Percentiles rank a stretch among this genome's conserved stretches.
Evolutionary conservation across 1,140 invertebrate species (phyloP).

Genomic region (Globodera rostochiensis): DNA sequence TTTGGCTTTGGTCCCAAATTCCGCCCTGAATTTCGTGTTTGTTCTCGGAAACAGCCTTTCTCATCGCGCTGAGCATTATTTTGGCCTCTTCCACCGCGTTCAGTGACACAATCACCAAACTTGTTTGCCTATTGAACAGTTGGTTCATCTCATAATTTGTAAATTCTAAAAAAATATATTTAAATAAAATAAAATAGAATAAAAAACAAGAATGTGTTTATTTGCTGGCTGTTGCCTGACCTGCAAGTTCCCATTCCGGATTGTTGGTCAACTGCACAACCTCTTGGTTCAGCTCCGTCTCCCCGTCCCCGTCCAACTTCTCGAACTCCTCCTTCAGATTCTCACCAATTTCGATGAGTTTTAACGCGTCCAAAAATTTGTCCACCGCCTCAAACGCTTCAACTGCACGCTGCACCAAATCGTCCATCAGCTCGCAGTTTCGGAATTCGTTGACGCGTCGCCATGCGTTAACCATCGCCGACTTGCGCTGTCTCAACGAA

Average conservation of each 20-base stretch:
- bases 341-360: neutral
- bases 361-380: neutral
- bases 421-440: neutral
- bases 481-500: neutral
- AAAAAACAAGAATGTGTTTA: too few relatives aligned
- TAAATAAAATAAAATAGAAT: too few relatives aligned
- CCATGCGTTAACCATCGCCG: neutral
- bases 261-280: too few relatives aligned
- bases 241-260: too few relatives aligned
- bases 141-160: neutral
- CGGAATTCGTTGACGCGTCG: neutral
- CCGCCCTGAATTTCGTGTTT: neutral
- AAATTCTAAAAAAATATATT: too few relatives aligned
- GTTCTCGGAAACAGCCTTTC: neutral
- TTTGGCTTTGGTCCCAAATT: neutral
- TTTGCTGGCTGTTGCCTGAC: too few relatives aligned
- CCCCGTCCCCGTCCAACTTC: neutral
- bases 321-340: neutral
- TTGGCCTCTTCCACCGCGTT: neutral
- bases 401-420: neutral
- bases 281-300: neutral
- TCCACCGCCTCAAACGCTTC: neutral
- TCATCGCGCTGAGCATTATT: neutral
- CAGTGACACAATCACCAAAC: neutral
- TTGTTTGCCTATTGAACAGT: neutral